Evolutionary conservation across 1,140 invertebrate species (phyloP).

Genomic region (Drosophila sproati): DNA sequence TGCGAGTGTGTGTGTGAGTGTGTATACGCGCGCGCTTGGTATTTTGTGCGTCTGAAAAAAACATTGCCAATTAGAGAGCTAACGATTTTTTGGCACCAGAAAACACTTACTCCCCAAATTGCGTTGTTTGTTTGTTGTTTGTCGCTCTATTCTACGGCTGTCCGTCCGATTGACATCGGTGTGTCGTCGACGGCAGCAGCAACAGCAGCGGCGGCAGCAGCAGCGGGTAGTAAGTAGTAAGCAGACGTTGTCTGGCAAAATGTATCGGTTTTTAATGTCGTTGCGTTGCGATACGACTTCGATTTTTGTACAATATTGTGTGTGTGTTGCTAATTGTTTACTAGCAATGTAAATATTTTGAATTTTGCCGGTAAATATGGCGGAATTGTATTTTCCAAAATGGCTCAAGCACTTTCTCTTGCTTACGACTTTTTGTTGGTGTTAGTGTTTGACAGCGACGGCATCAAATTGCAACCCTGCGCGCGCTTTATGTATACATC

Average conservation of each 20-base stretch:
- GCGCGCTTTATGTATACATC: slow-evolving; percentile 67
- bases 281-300: slow-evolving; percentile 37
- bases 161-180: slow-evolving; percentile 63
- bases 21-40: slow-evolving; percentile 30
- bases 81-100: slow-evolving; percentile 34
- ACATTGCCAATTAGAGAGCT: slow-evolving; percentile 59
- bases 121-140: slow-evolving; percentile 40
- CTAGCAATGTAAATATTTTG: slow-evolving; percentile 82
- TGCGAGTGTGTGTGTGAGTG: slow-evolving; percentile 33
- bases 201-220: slow-evolving; percentile 54
- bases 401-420: slow-evolving; percentile 79
- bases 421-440: slow-evolving; percentile 61
- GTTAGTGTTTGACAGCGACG: slow-evolving; percentile 61
- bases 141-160: slow-evolving; percentile 43
- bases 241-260: slow-evolving; percentile 64
- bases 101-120: slow-evolving; percentile 50
- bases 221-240: slow-evolving; percentile 41
- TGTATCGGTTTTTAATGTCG: slow-evolving; percentile 39
- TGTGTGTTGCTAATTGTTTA: slow-evolving; percentile 44
- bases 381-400: slow-evolving; percentile 84
- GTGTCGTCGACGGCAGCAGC: slow-evolving; percentile 61
- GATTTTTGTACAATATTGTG: slow-evolving; percentile 44
- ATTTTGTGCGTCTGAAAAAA: slow-evolving; percentile 44
- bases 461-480: slow-evolving; percentile 68
- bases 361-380: slow-evolving; percentile 84